Percentiles rank a stretch among this genome's conserved stretches.
Conservation (phyloP, 2,888 invertebrate species). For the Ferrisia virgata region DNA sequence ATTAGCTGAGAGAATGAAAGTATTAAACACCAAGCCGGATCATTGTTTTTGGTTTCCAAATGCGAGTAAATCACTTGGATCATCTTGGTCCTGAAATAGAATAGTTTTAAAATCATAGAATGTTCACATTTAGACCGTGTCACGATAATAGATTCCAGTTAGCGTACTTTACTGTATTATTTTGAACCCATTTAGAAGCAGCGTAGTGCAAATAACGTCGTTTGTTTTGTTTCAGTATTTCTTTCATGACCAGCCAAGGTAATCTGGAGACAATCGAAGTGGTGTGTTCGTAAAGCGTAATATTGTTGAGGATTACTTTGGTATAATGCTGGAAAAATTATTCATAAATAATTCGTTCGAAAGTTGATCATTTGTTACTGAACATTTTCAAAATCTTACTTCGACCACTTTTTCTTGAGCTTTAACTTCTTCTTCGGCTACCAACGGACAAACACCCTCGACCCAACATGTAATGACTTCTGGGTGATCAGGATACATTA, state of each 20-base stretch:
- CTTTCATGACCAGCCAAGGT: conserved; percentile 38
- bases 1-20: conserved; percentile 38
- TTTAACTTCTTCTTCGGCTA: conserved; percentile 37
- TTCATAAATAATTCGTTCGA: not conserved
- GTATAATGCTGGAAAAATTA: conserved; percentile 33
- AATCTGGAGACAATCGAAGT: conserved; percentile 35
- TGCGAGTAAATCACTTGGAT: conserved; percentile 38
- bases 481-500: conserved; percentile 29
- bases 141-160: not conserved
- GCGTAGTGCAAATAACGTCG: conserved; percentile 36
- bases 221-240: conserved; percentile 30
- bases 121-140: not conserved
- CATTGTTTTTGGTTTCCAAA: conserved; percentile 28
- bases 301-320: conserved; percentile 29
- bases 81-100: conserved; percentile 77
- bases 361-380: not conserved
- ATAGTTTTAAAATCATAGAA: not conserved
- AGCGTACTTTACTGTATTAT: conserved; percentile 14
- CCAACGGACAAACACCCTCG: conserved; percentile 31
- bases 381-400: not conserved
- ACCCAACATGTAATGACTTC: conserved; percentile 38
- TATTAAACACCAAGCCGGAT: conserved; percentile 34
- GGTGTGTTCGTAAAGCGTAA: conserved; percentile 33
- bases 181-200: conserved; percentile 37
- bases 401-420: conserved; percentile 41